Conservation (phyloP, 2,113 vertebrate genomes). For the Lichenostomus cassidix region DNA sequence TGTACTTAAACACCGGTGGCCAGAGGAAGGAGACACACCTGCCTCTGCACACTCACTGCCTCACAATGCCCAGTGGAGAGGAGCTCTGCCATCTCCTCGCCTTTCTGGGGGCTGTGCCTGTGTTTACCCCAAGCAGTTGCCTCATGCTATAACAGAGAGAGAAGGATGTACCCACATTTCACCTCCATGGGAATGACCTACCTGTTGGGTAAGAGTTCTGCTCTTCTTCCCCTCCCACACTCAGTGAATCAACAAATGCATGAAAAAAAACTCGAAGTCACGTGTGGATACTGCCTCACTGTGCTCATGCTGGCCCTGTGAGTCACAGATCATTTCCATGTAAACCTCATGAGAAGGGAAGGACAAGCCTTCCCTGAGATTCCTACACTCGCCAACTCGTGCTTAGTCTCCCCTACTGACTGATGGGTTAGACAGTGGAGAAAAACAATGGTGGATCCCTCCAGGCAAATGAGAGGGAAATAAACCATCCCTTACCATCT, state of each 20-base stretch:
- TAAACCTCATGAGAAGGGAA: neutral
- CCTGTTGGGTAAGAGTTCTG: neutral
- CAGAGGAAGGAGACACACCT: neutral
- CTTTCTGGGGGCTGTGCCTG: neutral
- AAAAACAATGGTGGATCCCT: neutral
- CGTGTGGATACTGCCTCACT: accelerated
- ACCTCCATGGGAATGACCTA: neutral
- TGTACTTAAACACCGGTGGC: neutral
- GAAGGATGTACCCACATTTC: neutral
- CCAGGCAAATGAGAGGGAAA: neutral
- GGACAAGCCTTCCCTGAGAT: neutral
- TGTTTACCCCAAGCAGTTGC: neutral
- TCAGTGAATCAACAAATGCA: neutral
- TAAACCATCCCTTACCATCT: neutral
- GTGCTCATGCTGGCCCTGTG: neutral
- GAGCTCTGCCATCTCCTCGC: neutral
- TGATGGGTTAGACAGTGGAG: neutral
- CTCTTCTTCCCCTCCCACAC: neutral
- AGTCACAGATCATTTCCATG: neutral
- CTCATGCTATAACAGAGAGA: neutral
- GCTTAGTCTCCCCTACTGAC: neutral
- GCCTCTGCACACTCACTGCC: neutral
- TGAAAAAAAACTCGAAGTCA: neutral
- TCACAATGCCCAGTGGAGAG: neutral
- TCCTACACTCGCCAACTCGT: neutral